These are phyloP conservation scores for Drosophila paulistorum DNA, from an alignment of 1,140 invertebrate species.

Conservation along the genomic window DNA sequence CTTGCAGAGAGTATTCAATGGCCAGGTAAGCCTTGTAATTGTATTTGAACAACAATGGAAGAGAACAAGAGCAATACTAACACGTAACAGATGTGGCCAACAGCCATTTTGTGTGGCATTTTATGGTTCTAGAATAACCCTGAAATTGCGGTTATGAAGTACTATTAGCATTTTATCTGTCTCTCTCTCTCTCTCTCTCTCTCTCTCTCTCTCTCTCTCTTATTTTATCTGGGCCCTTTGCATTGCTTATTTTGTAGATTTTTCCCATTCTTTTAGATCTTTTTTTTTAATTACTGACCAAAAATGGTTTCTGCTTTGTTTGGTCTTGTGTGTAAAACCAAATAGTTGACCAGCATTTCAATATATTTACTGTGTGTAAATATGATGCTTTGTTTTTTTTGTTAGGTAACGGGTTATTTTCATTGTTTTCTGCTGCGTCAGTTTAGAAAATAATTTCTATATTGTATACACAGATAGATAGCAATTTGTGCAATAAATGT, in stretches of 20 bases:
- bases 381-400: not conserved
- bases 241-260: not conserved
- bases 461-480: not conserved
- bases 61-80: not conserved
- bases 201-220: not conserved
- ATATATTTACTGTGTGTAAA: not conserved
- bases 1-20: not conserved
- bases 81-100: constrained; percentile 1
- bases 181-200: not conserved
- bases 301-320: not conserved
- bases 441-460: not conserved
- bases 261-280: not conserved
- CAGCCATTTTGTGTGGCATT: not conserved
- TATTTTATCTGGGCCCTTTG: not conserved
- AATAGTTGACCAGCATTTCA: constrained; percentile 7
- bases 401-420: not conserved
- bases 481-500: not conserved
- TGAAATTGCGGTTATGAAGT: not conserved
- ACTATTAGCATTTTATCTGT: not conserved
- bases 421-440: constrained; percentile 2
- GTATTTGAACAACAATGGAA: not conserved
- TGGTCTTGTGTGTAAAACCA: not conserved
- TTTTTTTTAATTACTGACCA: not conserved
- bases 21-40: constrained; percentile 1
- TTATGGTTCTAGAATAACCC: not conserved